Conservation (phyloP, 2,888 invertebrate genomes). For the Eupithecia insigniata region DNA sequence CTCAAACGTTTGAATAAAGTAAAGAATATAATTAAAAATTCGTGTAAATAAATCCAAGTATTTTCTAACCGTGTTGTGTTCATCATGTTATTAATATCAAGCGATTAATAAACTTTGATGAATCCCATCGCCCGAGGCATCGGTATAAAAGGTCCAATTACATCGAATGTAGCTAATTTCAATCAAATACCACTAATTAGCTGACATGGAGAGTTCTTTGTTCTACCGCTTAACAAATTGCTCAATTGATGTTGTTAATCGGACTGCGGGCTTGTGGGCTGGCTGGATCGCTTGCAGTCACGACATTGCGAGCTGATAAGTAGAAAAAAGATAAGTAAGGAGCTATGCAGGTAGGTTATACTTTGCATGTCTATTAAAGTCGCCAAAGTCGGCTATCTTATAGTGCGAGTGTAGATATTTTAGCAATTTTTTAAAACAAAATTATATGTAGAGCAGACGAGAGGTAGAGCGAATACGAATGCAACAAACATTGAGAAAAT, state of each 20-base stretch:
- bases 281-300: constrained; percentile 61
- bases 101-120: constrained; percentile 73
- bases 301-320: constrained; percentile 45
- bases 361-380: background rate
- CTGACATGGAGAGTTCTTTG: constrained; percentile 76
- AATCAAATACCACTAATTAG: constrained; percentile 82
- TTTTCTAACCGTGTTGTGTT: background rate
- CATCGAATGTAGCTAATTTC: constrained; percentile 80
- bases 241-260: constrained; percentile 81
- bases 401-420: background rate
- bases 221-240: constrained; percentile 76
- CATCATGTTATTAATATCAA: constrained; percentile 55
- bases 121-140: constrained; percentile 65
- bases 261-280: constrained; percentile 58
- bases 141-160: constrained; percentile 75
- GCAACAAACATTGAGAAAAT: background rate
- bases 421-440: background rate
- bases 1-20: background rate
- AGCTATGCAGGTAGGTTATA: background rate
- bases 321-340: background rate
- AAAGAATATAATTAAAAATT: background rate
- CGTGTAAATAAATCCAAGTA: background rate
- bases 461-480: background rate
- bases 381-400: background rate
- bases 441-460: background rate